Evolutionary conservation across 2,888 invertebrate genomes (phyloP), one percentile per base, ranked within the genome.

Genomic region (Diadromus collaris): DNA sequence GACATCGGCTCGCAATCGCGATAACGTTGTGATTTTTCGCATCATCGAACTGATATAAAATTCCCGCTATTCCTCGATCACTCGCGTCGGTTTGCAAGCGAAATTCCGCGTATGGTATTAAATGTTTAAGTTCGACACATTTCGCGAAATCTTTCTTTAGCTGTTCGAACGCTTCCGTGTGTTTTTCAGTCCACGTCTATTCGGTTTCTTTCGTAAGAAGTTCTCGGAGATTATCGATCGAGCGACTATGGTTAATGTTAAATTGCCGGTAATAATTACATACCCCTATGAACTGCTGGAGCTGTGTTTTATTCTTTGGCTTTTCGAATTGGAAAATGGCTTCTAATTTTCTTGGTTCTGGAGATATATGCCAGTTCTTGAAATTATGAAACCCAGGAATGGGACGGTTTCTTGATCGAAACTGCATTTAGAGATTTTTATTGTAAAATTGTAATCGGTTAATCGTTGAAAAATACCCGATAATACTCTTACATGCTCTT

Each of bases 1-100:
- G 78, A 6, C 64, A 70, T 54, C 81, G 78, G 68, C 85, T 85
- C 24, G 71, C 80, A 56, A 84, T 82, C 0, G 82, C 78, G n/a
- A 84, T 70, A 2, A 84, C 73, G n/a, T 63, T 34, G 19, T 9
- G 51, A 0, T 81, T 56, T 13, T 41, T 9, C 2, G 46, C n/a
- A 1, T 61, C 38, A 13, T 69, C 75, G 2, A 76, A 0, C 38
- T 78, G 78, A 46, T 76, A 84, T 13, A 84, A n/a, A 9, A 72
- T 64, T 0, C 83, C 84, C 58, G 58, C 67, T 24, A 85, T 82
- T 9, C 74, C 58, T 1, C 32, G 13, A 74, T 74, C 67, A 21
- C 48, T 60, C n/a, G 60, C 75, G n/a, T 46, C 46, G 6, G 46
- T 46, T 19, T 46, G 46, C 16, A n/a, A 19, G 9, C 46, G 46